phyloP scores from a whole-genome alignment of 2,113 vertebrate species.

The Sinosuthora webbiana region DNA sequence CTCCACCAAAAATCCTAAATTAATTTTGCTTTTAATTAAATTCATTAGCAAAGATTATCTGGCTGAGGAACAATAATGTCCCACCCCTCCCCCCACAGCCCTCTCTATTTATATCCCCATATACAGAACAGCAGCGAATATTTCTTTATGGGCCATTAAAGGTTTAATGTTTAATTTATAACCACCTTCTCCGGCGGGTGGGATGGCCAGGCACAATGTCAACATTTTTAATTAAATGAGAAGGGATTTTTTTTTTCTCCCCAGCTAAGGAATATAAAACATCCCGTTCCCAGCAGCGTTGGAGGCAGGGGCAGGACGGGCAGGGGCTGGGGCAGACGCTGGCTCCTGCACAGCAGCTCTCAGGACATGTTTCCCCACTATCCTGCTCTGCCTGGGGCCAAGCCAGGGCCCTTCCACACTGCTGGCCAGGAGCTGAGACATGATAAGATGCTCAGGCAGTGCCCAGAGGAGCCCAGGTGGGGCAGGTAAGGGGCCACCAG shows the following conservation, averaged over 20 bases:
- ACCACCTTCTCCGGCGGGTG: constrained; percentile 68
- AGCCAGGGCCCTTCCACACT: neutral
- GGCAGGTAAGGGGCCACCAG: accelerated
- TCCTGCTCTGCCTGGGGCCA: accelerated
- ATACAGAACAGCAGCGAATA: constrained; percentile 68
- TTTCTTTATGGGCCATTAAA: constrained; percentile 81
- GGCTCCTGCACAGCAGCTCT: neutral
- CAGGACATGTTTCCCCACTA: accelerated
- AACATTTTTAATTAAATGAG: constrained; percentile 80
- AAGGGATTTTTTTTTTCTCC: neutral
- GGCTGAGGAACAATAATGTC: constrained; percentile 64
- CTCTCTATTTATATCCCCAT: constrained; percentile 68
- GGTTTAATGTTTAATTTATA: constrained; percentile 81
- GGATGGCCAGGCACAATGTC: constrained; percentile 76
- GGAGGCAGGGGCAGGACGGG: neutral
- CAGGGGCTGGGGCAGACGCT: neutral
- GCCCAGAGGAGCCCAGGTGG: neutral
- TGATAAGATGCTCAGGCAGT: accelerated
- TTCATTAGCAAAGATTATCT: constrained; percentile 74
- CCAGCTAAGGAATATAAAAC: neutral
- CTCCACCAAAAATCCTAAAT: constrained; percentile 32
- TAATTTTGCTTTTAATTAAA: constrained; percentile 75
- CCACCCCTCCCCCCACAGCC: constrained; percentile 34
- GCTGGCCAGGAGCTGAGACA: neutral
- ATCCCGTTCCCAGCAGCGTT: neutral